Conservation (phyloP, 2,888 invertebrate species). For the Sarcophaga variegata region DNA sequence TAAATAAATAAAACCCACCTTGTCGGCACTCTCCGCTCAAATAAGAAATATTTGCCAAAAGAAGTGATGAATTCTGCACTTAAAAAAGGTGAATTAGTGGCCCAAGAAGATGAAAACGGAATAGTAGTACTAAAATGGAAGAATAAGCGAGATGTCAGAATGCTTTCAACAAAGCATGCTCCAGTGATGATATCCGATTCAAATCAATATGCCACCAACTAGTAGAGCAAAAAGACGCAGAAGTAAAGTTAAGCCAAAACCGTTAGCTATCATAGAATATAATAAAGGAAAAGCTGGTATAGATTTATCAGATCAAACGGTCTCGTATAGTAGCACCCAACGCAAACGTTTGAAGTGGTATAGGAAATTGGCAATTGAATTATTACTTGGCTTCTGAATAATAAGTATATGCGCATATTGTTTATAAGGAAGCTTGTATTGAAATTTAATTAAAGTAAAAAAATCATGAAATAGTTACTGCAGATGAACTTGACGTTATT, state of each 20-base stretch:
- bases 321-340: slow-evolving; percentile 1
- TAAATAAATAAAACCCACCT: too few species aligned
- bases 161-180: slow-evolving; percentile 40
- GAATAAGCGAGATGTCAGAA: slow-evolving; percentile 24
- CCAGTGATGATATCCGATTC: slow-evolving; percentile 23
- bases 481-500: too few species aligned
- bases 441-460: too few species aligned
- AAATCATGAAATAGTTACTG: too few species aligned
- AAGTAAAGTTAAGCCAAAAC: background rate
- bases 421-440: too few species aligned
- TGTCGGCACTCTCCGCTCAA: too few species aligned
- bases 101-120: slow-evolving; percentile 26
- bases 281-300: slow-evolving; percentile 24
- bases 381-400: slow-evolving; percentile 39
- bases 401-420: slow-evolving; percentile 5
- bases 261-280: slow-evolving; percentile 24
- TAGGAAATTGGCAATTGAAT: slow-evolving; percentile 48
- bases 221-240: slow-evolving; percentile 16
- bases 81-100: too few species aligned
- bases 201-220: slow-evolving; percentile 25
- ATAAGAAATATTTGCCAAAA: too few species aligned
- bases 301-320: slow-evolving; percentile 3
- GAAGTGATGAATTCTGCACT: too few species aligned
- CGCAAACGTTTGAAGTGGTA: slow-evolving; percentile 54
- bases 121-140: slow-evolving; percentile 32